Evolutionary conservation across 2,888 invertebrate species (phyloP), one percentile per base, ranked within the genome.

Genomic region (Meliscaeva auricollis): DNA sequence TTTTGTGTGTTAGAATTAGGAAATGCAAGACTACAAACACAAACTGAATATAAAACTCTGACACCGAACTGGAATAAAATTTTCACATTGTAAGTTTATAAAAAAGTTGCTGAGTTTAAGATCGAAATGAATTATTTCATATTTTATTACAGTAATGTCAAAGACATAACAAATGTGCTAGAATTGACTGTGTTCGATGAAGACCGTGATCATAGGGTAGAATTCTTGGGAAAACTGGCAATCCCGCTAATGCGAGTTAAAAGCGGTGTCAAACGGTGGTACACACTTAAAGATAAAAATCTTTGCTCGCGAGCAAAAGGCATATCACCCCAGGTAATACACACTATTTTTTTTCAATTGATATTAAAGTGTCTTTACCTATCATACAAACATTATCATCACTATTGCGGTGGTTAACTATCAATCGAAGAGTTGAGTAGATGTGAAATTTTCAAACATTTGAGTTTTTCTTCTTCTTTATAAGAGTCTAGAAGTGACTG

Each of bases 41-140:
- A 99, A 91, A 99, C 99, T 0, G 99, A 99, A 92, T 99, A 99
- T 92, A 99, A 99, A 92, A 99, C 99, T 0, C 93, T 99, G 22
- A 94, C 96, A 70, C 99, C 99, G 0, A 97, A 96, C 88, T 99
- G 99, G 99, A 98, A 98, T 93, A 99, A 99, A 93, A 97, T 99
- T 88, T 99, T 99, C 91, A 98, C 98, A 54, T 99, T 99, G 97
- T 98, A 93, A 95, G 96, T 94, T 32, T n/a, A n/a, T n/a, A n/a
- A n/a, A n/a, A 3, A 5, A n/a, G 6, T 9, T 26, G 5, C 3
- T 46, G 1, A 7, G 0, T n/a, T 15, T 6, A 44, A 1, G 7
- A 32, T 7, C 32, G 22, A 13, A 13, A 6, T 48, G 0, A 9
- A 9, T 7, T 30, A 9, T 13, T 22, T 9, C 58, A 7, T 32